Percentiles rank a stretch among this genome's conserved stretches.
phyloP scores from a whole-genome alignment of 2,888 invertebrate species.

The Heliconius charithonia region DNA sequence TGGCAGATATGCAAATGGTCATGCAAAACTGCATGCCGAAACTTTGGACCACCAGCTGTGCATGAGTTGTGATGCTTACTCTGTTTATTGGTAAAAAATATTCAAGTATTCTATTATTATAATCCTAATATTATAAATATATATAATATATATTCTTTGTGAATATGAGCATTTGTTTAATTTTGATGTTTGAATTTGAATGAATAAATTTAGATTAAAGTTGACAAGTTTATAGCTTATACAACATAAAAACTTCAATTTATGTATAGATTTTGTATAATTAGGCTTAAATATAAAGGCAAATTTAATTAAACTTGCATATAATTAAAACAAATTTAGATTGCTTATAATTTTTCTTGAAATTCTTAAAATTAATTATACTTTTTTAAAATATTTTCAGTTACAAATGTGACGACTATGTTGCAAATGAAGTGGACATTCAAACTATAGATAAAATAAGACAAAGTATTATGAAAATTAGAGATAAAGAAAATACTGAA shows the following conservation, averaged over 20 bases:
- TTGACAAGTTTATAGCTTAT: too few species aligned
- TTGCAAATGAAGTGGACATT: conserved; percentile 87
- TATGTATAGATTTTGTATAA: too few species aligned
- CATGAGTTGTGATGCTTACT: conserved; percentile 89
- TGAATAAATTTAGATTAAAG: neutral
- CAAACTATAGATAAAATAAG: conserved; percentile 84
- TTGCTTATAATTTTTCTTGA: too few species aligned
- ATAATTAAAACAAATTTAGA: too few species aligned
- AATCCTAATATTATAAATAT: neutral
- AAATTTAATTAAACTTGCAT: too few species aligned
- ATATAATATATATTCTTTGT: too few species aligned
- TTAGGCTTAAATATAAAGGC: too few species aligned
- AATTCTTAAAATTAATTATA: too few species aligned
- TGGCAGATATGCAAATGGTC: conserved; percentile 90
- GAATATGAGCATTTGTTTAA: neutral
- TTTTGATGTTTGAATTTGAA: neutral
- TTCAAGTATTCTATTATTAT: neutral
- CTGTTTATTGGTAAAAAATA: conserved; percentile 88
- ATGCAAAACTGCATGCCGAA: conserved; percentile 88
- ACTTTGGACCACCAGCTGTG: conserved; percentile 87
- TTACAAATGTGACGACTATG: conserved; percentile 91
- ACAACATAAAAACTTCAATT: too few species aligned
- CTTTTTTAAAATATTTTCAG: conserved; percentile 72
- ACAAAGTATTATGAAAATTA: conserved; percentile 71
- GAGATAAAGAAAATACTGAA: conserved; percentile 53